Base-by-base conservation (phyloP, 2,113 vertebrate genomes). In the Hemibagrus wyckioides region DNA sequence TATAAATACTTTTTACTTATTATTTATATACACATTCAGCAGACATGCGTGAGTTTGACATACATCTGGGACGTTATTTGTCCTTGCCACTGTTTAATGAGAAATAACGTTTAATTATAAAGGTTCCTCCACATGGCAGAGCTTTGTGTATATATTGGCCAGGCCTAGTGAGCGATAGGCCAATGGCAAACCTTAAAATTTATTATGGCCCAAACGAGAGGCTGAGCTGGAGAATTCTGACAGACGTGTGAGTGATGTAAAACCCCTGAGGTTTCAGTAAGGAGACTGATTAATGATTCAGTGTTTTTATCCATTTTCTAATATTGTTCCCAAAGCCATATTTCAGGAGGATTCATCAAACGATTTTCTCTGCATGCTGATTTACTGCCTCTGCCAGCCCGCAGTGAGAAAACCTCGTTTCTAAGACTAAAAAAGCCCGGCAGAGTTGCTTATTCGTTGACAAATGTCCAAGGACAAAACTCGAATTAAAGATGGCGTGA, bases 401-500 rank as follows among this genome's bases (percentile, higher is more conserved):
- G 69, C 80, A 87, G 30, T 65, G 17, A 67, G 48, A 54, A 56
- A 33, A 36, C 33, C 79, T 80, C 17, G 7, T 19, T 54, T 54
- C 17, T 19, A 30, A 25, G n/a, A 36, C 19, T 54, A 36, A 71
- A 52, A 48, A 52, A 14, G 6, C 6, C 48, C 25, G 10, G 59
- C 11, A 75, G 4, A 48, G n/a, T 36, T n/a, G 59, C 84, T 28
- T 83, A 44, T 65, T 39, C 11, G 7, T 77, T 65, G 79, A 83
- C 41, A 79, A 83, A 83, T 21, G 23, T 44, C 67, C 69, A 63
- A 57, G 67, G 41, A 39, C 9, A 17, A 86, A 65, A 75, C 30
- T n/a, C 6, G 57, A 65, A 77, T 83, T 63, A 87, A 87, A 87
- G 81, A 75, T 76, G 39, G 28, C 4, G 6, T 61, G 86, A 87